A percentile compares a stretch with the other conserved stretches of the same genome.
Conservation (phyloP, 2,888 invertebrate genomes). For the Xylocampa areola region DNA sequence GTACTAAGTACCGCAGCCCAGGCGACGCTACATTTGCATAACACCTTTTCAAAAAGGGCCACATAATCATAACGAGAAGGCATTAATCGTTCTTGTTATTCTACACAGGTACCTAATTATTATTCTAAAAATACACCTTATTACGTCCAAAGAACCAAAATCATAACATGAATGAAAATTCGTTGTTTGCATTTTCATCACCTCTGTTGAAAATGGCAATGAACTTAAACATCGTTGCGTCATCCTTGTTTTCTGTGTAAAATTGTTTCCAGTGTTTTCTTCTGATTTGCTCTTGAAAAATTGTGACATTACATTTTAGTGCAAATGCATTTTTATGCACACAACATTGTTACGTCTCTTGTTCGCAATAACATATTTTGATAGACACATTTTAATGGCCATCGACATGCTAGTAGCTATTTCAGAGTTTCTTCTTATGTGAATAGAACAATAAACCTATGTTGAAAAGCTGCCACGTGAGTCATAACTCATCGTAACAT, state of each 20-base stretch:
- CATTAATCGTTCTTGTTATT: slow-evolving; percentile 26
- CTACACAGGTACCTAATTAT: too few relatives aligned
- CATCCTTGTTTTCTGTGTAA: slow-evolving; percentile 13
- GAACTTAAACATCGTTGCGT: slow-evolving; percentile 18
- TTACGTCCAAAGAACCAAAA: too few relatives aligned
- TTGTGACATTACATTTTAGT: too few relatives aligned
- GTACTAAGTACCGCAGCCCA: slow-evolving; percentile 14
- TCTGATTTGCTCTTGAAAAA: too few relatives aligned
- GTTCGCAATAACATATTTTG: slow-evolving; percentile 20
- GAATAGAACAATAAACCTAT: slow-evolving; percentile 15
- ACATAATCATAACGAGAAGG: slow-evolving; percentile 16
- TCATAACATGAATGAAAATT: slow-evolving; percentile 27
- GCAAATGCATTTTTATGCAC: slow-evolving; percentile 14
- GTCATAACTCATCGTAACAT: neutral
- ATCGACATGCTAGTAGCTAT: slow-evolving; percentile 11
- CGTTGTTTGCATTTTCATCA: slow-evolving; percentile 16
- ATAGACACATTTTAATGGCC: slow-evolving; percentile 32
- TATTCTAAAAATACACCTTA: slow-evolving; percentile 12
- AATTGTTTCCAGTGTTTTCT: neutral
- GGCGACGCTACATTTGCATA: slow-evolving; percentile 40
- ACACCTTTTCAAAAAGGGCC: slow-evolving; percentile 40
- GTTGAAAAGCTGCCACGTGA: neutral
- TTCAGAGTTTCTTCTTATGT: slow-evolving; percentile 20
- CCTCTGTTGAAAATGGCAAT: slow-evolving; percentile 25
- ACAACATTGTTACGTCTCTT: slow-evolving; percentile 24